phyloP scores from a whole-genome alignment of 37 sponge, comb jelly and placozoan species.

The Beroe ovata region DNA sequence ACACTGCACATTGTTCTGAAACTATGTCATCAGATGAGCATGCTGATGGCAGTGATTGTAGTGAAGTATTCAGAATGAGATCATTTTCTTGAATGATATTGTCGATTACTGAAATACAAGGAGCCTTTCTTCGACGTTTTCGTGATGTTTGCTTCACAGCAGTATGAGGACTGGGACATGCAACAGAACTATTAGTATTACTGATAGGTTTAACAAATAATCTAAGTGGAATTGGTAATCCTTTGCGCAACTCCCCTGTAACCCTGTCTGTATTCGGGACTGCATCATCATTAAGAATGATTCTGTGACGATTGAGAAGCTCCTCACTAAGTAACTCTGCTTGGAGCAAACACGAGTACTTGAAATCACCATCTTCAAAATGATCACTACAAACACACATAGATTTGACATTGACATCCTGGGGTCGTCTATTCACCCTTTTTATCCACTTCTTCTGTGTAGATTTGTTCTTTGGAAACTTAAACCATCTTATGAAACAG shows the following conservation, averaged over 20 bases:
- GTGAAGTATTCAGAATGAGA: too few species aligned
- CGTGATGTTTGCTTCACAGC: too few species aligned
- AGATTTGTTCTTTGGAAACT: neutral
- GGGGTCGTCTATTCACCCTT: neutral
- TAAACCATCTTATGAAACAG: neutral
- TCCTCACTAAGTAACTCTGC: neutral
- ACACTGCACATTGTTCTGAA: too few species aligned
- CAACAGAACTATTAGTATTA: too few species aligned
- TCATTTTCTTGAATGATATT: too few species aligned
- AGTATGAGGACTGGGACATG: too few species aligned
- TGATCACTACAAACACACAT: conserved; percentile 1
- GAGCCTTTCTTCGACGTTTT: too few species aligned
- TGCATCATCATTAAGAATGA: neutral
- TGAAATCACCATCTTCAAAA: neutral
- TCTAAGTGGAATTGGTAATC: too few species aligned
- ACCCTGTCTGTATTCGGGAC: neutral
- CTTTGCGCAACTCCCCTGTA: neutral
- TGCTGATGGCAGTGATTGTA: too few species aligned
- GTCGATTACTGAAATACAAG: too few species aligned
- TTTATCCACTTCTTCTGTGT: neutral
- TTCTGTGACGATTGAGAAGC: neutral
- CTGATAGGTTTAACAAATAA: too few species aligned
- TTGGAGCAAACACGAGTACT: neutral
- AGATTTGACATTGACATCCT: neutral
- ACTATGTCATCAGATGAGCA: too few species aligned